These are phyloP conservation scores for Eustalomyia histrio DNA, from an alignment of 2,888 invertebrate species.

Conservation along the genomic window DNA sequence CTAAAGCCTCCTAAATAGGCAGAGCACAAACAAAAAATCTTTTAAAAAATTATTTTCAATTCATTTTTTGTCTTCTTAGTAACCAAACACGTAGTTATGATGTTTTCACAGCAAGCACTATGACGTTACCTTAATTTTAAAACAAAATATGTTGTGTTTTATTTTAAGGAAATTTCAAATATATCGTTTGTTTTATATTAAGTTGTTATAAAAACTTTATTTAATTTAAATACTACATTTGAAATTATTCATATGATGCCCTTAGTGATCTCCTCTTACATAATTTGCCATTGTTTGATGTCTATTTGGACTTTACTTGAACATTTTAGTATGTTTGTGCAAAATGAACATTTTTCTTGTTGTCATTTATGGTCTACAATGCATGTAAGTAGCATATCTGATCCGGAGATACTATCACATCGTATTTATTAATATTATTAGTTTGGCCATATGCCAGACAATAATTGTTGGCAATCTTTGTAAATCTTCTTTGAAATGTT, in stretches of 20 bases:
- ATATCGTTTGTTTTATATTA: no score
- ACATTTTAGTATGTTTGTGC: neutral
- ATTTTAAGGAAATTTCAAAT: no score
- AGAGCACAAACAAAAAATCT: no score
- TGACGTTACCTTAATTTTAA: no score
- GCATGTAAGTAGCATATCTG: slow-evolving; percentile 22
- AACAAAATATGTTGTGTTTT: no score
- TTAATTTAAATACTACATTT: neutral
- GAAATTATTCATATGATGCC: neutral
- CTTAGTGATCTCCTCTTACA: neutral
- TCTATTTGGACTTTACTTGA: neutral
- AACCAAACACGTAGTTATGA: no score
- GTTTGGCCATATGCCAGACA: slow-evolving; percentile 60
- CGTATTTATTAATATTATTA: slow-evolving; percentile 62
- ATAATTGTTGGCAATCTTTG: slow-evolving; percentile 48
- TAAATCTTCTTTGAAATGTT: neutral
- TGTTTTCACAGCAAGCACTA: no score
- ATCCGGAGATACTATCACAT: slow-evolving; percentile 42
- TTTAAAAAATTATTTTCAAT: no score
- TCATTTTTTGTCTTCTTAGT: no score
- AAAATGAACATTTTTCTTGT: neutral
- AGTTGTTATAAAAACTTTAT: no score
- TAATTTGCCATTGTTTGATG: neutral
- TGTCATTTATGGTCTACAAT: slow-evolving; percentile 17
- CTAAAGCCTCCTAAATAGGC: no score